Conservation (phyloP, 2,113 vertebrate species). For the Paraplagusia blochii region DNA sequence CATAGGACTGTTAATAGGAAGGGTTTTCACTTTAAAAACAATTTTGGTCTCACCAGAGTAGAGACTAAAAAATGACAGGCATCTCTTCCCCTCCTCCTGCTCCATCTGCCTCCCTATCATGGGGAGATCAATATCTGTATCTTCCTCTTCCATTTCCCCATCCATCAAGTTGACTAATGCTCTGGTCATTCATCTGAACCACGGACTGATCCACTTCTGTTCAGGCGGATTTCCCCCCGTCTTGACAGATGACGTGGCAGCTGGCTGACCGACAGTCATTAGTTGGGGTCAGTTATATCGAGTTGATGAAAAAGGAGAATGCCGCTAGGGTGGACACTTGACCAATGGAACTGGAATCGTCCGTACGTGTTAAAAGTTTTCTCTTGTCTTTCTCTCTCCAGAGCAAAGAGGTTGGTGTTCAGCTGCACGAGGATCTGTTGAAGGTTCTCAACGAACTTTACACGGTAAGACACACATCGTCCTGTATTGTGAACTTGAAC, state of each 20-base stretch:
- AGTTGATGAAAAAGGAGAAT: neutral
- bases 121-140: slow-evolving; percentile 28
- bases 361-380: slow-evolving; percentile 7
- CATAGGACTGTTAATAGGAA: too few relatives aligned
- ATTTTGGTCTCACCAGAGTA: too few relatives aligned
- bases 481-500: neutral
- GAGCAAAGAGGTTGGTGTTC: slow-evolving; percentile 97
- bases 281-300: neutral
- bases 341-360: slow-evolving; percentile 1
- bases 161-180: slow-evolving; percentile 36
- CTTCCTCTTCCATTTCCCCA: slow-evolving; percentile 15
- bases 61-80: neutral
- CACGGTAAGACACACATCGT: slow-evolving; percentile 78
- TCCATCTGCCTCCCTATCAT: slow-evolving; percentile 4
- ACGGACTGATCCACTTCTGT: slow-evolving; percentile 10
- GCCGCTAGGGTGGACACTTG: neutral
- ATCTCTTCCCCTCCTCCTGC: slow-evolving; percentile 4
- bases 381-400: slow-evolving; percentile 69
- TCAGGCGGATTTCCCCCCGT: slow-evolving; percentile 20
- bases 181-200: slow-evolving; percentile 36
- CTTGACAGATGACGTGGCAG: slow-evolving; percentile 30
- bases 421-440: slow-evolving; percentile 96
- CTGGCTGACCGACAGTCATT: slow-evolving; percentile 13
- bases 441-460: slow-evolving; percentile 97
- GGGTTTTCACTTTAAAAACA: too few relatives aligned